These are phyloP conservation scores for Chelmon rostratus DNA, from an alignment of 2,797 vertebrate genomes.

Conservation along the genomic window DNA sequence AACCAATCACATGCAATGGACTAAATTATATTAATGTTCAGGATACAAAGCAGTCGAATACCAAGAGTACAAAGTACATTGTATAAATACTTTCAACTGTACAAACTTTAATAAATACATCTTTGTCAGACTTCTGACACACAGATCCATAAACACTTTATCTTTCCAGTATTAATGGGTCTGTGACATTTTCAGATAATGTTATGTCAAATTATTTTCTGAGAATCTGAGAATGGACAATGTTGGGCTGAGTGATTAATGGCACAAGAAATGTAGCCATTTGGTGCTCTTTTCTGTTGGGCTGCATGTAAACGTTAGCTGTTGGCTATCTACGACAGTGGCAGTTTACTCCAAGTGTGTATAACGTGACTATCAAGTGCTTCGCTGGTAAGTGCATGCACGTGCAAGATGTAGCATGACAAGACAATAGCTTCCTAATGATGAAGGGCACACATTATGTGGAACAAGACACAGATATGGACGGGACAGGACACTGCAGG, in stretches of 20 bases:
- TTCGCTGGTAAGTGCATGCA: constrained; percentile 43
- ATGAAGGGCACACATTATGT: constrained; percentile 76
- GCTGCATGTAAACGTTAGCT: neutral
- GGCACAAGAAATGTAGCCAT: neutral
- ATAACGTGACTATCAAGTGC: constrained; percentile 35
- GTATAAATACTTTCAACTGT: neutral
- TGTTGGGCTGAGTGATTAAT: neutral
- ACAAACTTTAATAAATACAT: too few species aligned
- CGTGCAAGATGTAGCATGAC: constrained; percentile 56
- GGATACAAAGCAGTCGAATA: neutral
- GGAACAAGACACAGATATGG: constrained; percentile 60
- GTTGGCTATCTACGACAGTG: neutral
- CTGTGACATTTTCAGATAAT: neutral
- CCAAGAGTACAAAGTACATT: neutral
- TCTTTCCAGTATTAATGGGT: neutral
- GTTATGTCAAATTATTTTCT: neutral
- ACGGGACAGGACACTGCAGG: constrained; percentile 54
- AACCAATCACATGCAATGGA: neutral
- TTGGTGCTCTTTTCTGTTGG: neutral
- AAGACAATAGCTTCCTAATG: constrained; percentile 70
- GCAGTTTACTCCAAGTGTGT: neutral
- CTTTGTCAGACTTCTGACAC: neutral
- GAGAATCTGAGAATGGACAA: neutral
- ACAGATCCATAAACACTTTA: neutral
- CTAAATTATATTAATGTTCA: neutral